Evolutionary conservation across 2,113 vertebrate species (phyloP), one percentile per base, ranked within the genome.

Genomic region (Corythornis madagascariensis): DNA sequence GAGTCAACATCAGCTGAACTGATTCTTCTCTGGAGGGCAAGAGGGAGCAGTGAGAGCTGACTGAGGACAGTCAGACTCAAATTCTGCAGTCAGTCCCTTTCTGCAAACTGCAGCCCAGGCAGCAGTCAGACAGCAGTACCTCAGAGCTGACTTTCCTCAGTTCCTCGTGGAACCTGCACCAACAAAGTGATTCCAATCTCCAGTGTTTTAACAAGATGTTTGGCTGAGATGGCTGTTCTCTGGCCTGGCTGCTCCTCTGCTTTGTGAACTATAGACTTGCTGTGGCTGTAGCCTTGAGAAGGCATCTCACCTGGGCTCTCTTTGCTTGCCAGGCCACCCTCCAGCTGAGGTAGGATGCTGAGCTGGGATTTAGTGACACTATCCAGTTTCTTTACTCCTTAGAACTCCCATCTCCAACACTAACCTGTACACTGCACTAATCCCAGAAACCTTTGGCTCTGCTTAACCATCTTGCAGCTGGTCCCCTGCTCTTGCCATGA

Each of bases 401-500:
- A 19, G 55, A 60, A 48, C 14, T 50, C 16, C 4, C 16, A 12
- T 14, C 21, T 63, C 92, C 40, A 25, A 0, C 16, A 2, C 65
- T 16, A 0, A 7, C 26, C 64, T 5, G 8, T 10, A 1, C 21
- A 1, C 29, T 59, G 31, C 75, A 8, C 67, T 72, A 21, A 1
- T 59, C 48, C 45, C 31, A 22, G 40, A 33, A 70, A 26, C 82
- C 87, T 72, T 52, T 29, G 48, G 47, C 77, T 50, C 2, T 3
- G 5, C 64, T 43, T 16, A 9, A 4, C 69, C 33, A 0, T 55
- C 42, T 72, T 26, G 2, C 26, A 26, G 11, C 21, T 2, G 2
- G 11, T 38, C 48, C 67, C 3, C 1, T 8, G 75, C 77, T 31
- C 10, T 72, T 80, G 76, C 89, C 65, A 9, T 4, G 29, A 81